Base-by-base conservation (phyloP, 2,888 invertebrate genomes). In the Oligia latruncula region DNA sequence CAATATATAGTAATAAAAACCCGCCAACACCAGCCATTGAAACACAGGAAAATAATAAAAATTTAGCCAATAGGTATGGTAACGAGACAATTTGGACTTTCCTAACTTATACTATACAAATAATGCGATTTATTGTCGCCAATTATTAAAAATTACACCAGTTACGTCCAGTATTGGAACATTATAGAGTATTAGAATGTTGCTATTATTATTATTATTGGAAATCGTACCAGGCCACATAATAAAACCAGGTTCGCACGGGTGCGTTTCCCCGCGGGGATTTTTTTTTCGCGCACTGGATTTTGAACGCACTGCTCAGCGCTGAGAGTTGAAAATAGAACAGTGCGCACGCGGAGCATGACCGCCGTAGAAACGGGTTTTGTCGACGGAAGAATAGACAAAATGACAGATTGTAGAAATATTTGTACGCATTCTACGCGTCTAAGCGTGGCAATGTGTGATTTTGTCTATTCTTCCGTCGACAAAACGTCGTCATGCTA, bases 41-140 rank as follows among this genome's bases (percentile, higher is more conserved):
- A 86, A 81, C 52, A 81, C 77, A 83, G 79, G 71, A 78, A 83
- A 83, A 78, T 73, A 75, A 81, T 66, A 72, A 74, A 64, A 84
- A 83, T 71, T 77, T 74, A 85, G 88, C 88, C 89, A 89, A 89
- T 87, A 87, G 65, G 66, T 81, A 87, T 92, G 91, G 91, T 92
- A 92, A 92, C 91, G 80, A 88, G 82, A 87, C 77, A 91, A 88
- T 90, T 91, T 92, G 88, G 90, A 91, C 87, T 84, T 85, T 81
- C 71, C 70, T 81, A 83, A 78, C 90, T 91, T 90, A 92, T 72
- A 80, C 85, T 83, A 64, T 35, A 88, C 80, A 77, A 81, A 77
- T 87, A 88, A 84, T 70, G 87, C 90, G 88, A 89, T 87, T 87
- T 90, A 91, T 92, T 91, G 92, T 92, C 92, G 90, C 91, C 82